Evolutionary conservation across 1,140 invertebrate genomes (phyloP).

Genomic region (Aethina tumida): DNA sequence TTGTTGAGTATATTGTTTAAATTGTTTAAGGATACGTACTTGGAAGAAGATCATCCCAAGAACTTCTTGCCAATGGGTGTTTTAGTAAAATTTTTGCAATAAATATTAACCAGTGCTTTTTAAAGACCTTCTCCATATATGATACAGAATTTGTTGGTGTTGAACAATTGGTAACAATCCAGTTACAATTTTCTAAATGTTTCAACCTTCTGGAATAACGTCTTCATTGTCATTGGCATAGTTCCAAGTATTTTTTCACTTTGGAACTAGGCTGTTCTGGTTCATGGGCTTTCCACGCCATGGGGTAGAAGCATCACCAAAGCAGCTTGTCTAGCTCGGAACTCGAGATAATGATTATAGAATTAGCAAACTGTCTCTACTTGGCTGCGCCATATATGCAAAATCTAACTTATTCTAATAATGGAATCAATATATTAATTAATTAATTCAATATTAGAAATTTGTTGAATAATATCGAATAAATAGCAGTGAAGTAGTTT

Average conservation of each 20-base stretch:
- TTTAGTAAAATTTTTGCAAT: conserved; percentile 73
- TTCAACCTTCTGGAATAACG: conserved; percentile 47
- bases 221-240: conserved; percentile 68
- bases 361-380: too few relatives aligned
- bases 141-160: conserved; percentile 82
- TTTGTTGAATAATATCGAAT: too few relatives aligned
- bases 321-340: too few relatives aligned
- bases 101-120: conserved; percentile 71
- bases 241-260: too few relatives aligned
- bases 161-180: conserved; percentile 72
- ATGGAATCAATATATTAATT: too few relatives aligned
- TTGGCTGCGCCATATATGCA: too few relatives aligned
- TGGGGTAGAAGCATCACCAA: too few relatives aligned
- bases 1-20: conserved; percentile 9
- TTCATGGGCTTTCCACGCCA: conserved; percentile 74
- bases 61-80: conserved; percentile 57
- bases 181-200: conserved; percentile 72
- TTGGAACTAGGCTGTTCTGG: conserved; percentile 86
- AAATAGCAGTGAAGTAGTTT: too few relatives aligned
- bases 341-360: too few relatives aligned
- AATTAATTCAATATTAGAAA: too few relatives aligned
- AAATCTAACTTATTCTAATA: too few relatives aligned
- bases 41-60: conserved; percentile 57
- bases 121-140: conserved; percentile 70
- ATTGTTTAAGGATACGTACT: conserved; percentile 36